Conservation (phyloP, 2,797 vertebrate genomes). For the Taenioides sp. region DNA sequence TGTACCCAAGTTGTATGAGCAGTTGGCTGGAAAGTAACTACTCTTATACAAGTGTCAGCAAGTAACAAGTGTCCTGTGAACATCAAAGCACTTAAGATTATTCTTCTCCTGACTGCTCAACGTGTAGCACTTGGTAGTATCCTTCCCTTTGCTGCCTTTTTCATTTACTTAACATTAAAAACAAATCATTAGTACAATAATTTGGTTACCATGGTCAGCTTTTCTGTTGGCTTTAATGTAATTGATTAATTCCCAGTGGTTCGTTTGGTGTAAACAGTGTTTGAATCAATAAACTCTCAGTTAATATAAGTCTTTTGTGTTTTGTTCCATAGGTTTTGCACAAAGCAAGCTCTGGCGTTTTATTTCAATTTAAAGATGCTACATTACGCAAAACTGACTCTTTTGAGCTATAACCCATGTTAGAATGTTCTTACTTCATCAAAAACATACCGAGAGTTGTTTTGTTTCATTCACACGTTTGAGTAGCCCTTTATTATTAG, state of each 20-base stretch:
- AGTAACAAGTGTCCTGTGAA: not conserved
- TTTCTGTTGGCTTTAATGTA: constrained; percentile 2
- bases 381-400: no score
- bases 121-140: constrained; percentile 1
- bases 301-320: not conserved
- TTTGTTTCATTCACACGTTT: no score
- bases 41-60: not conserved
- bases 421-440: no score
- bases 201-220: constrained; percentile 14
- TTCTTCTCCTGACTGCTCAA: constrained; percentile 4
- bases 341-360: no score
- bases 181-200: constrained; percentile 41
- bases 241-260: not conserved
- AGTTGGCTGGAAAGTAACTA: constrained; percentile 87
- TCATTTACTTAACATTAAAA: not conserved
- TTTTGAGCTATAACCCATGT: no score
- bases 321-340: not conserved
- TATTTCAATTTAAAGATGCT: no score
- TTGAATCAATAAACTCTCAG: not conserved
- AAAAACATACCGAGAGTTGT: no score
- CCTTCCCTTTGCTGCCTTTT: constrained; percentile 18
- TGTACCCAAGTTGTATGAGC: constrained; percentile 92
- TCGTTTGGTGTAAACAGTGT: not conserved
- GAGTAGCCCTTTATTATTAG: no score
- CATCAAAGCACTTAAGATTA: not conserved